phyloP scores from a whole-genome alignment of 1,140 invertebrate genomes.

The Brachionus rotundiformis region DNA sequence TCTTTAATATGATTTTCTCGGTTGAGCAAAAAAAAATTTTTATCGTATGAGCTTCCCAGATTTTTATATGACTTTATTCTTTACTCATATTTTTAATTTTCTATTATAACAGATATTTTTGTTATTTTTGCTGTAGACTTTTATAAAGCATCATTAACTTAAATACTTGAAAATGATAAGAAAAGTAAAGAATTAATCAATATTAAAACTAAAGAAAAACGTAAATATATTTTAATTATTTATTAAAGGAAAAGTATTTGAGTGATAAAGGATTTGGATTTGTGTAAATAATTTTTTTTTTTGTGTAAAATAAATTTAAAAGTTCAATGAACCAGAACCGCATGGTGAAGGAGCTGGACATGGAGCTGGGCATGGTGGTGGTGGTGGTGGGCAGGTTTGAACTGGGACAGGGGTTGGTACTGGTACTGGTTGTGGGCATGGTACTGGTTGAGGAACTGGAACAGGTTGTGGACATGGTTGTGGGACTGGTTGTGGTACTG shows the following conservation, averaged over 20 bases:
- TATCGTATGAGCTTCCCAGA: too few relatives aligned
- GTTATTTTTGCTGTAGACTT: too few relatives aligned
- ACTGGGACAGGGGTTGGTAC: not conserved
- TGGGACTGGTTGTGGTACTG: not conserved
- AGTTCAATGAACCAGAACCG: not conserved
- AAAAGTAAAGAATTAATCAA: too few relatives aligned
- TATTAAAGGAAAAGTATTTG: not conserved
- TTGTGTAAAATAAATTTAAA: not conserved
- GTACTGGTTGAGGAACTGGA: not conserved
- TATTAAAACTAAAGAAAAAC: not conserved
- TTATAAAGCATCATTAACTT: too few relatives aligned
- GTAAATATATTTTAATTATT: not conserved
- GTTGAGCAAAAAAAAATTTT: too few relatives aligned
- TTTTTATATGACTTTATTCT: too few relatives aligned
- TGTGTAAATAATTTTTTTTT: not conserved
- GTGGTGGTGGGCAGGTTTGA: not conserved
- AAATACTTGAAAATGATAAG: too few relatives aligned
- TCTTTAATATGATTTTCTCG: too few relatives aligned
- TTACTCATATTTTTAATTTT: too few relatives aligned
- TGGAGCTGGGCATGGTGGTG: not conserved
- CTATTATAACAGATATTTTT: too few relatives aligned
- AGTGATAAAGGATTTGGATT: not conserved
- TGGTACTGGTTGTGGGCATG: conserved; percentile 9
- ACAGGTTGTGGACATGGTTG: not conserved
- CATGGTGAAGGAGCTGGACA: not conserved